These are phyloP conservation scores for Chrysemys picta DNA, from an alignment of 2,113 vertebrate species.

Conservation along the genomic window DNA sequence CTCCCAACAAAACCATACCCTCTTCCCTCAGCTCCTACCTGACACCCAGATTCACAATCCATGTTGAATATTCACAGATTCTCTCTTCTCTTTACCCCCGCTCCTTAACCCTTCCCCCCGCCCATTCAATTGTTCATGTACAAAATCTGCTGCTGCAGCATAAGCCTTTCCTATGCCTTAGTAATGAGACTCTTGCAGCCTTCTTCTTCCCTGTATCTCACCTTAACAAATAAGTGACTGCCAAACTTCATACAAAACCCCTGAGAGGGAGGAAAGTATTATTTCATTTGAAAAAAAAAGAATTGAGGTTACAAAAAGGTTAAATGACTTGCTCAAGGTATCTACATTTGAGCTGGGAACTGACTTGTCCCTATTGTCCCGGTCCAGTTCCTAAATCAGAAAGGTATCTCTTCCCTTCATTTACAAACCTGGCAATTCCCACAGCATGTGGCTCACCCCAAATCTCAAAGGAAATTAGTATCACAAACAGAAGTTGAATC, in stretches of 20 bases:
- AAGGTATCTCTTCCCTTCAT: background rate
- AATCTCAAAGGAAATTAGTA: background rate
- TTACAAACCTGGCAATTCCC: background rate
- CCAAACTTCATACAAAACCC: background rate
- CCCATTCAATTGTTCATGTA: background rate
- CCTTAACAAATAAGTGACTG: background rate
- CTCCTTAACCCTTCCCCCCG: background rate
- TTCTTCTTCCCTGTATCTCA: background rate
- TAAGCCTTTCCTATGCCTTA: background rate
- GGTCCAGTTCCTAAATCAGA: background rate
- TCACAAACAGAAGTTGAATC: background rate
- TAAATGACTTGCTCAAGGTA: background rate
- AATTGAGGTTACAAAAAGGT: background rate
- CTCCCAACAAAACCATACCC: background rate
- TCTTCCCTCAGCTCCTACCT: background rate
- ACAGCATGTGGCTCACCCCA: background rate
- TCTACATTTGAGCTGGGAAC: background rate
- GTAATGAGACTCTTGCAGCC: background rate
- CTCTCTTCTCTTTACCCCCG: background rate
- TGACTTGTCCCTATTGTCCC: background rate
- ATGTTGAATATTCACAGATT: background rate
- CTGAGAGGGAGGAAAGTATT: background rate
- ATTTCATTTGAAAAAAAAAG: background rate
- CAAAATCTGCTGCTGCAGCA: background rate
- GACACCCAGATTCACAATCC: background rate